Conservation (phyloP, 2,113 vertebrate genomes). For the Promerops cafer region DNA sequence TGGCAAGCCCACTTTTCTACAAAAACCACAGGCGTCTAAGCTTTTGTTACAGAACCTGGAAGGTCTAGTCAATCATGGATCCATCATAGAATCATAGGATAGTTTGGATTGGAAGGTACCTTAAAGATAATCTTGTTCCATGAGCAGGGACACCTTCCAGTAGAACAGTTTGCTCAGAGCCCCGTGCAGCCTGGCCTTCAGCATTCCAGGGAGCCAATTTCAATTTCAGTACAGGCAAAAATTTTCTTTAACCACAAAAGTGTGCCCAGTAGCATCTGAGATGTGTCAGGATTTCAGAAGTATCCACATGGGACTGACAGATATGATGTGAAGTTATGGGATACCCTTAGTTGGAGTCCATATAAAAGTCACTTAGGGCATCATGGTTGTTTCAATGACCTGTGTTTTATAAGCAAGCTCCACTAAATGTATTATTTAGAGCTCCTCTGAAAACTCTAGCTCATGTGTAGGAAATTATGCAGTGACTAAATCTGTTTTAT, state of each 20-base stretch:
- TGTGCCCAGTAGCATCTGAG: background rate
- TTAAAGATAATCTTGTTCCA: background rate
- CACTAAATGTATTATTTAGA: background rate
- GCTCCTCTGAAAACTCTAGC: background rate
- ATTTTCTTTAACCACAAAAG: background rate
- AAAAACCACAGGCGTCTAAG: background rate
- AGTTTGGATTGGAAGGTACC: background rate
- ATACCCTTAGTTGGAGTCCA: background rate
- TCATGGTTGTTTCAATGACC: background rate
- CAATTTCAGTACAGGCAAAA: background rate
- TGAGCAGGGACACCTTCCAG: background rate
- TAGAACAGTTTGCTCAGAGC: background rate
- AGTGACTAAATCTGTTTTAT: background rate
- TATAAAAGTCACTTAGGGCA: background rate
- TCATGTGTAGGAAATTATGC: rapidly evolving
- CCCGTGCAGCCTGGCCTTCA: background rate
- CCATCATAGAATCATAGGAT: background rate
- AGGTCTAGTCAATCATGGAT: background rate
- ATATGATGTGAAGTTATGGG: background rate
- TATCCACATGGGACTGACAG: background rate
- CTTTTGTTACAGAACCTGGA: background rate
- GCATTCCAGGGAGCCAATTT: background rate
- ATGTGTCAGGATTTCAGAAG: background rate
- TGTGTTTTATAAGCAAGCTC: background rate
- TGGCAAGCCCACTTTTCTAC: background rate